Evolutionary conservation across 1,140 invertebrate species (phyloP).

Genomic region (Cotesia glomerata): DNA sequence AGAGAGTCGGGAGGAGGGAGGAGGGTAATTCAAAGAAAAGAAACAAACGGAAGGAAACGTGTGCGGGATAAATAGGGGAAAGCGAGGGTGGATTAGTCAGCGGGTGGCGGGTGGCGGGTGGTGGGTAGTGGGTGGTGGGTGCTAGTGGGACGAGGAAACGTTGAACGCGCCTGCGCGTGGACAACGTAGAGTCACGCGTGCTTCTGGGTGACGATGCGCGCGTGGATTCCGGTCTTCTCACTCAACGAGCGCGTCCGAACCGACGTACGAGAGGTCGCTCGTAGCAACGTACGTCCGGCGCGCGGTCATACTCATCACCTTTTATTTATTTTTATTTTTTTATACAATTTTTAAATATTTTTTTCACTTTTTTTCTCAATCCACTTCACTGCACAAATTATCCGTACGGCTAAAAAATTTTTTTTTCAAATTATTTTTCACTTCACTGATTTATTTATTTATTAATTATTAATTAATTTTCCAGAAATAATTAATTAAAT

Average conservation of each 20-base stretch:
- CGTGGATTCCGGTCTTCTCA: slow-evolving; percentile 8
- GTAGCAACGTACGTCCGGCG: slow-evolving; percentile 32
- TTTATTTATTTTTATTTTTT: background rate
- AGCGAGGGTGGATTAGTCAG: background rate
- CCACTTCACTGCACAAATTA: background rate
- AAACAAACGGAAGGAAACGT: background rate
- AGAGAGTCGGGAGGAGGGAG: background rate
- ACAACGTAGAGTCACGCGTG: slow-evolving; percentile 18
- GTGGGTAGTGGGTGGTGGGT: too few species aligned
- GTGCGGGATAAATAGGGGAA: background rate
- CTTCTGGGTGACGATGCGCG: background rate
- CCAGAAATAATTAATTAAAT: too few species aligned
- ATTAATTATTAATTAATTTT: too few species aligned
- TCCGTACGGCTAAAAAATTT: background rate
- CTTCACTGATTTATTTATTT: too few species aligned
- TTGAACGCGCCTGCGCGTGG: background rate
- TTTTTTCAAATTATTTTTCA: too few species aligned
- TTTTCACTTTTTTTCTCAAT: background rate
- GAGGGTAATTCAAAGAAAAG: background rate
- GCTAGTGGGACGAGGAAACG: background rate
- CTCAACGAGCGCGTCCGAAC: slow-evolving; percentile 24
- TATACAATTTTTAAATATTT: background rate
- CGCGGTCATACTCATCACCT: slow-evolving; percentile 36
- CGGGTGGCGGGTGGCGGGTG: too few species aligned
- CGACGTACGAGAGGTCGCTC: slow-evolving; percentile 25